Conservation (phyloP, 2,888 invertebrate species). For the Temnothorax unifasciatus region DNA sequence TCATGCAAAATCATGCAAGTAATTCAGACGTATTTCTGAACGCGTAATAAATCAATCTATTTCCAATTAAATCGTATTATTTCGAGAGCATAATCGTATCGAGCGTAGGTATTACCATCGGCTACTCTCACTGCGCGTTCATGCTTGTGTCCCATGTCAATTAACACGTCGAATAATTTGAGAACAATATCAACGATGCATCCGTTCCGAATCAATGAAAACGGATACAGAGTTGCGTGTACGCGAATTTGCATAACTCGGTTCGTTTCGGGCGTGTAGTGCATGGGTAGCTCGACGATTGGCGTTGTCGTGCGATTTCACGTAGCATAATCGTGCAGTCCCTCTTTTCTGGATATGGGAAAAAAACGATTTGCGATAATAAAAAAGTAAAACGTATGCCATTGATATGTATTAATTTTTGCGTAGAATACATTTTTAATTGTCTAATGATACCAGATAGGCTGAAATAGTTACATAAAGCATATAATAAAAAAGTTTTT, state of each 20-base stretch:
- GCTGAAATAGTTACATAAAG: too few species aligned
- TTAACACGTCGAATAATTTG: constrained; percentile 60
- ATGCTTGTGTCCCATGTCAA: constrained; percentile 42
- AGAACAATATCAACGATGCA: constrained; percentile 67
- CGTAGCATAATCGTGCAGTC: constrained; percentile 62
- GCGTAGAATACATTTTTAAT: not conserved
- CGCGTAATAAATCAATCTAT: constrained; percentile 46
- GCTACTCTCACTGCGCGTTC: constrained; percentile 28
- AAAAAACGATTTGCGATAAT: constrained; percentile 6
- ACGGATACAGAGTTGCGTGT: constrained; percentile 67
- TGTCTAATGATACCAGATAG: too few species aligned
- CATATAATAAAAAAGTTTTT: too few species aligned
- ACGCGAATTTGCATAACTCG: constrained; percentile 79
- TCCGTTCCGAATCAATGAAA: constrained; percentile 57
- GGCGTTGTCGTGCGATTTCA: constrained; percentile 65
- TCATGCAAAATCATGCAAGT: constrained; percentile 35
- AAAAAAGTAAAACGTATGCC: too few species aligned
- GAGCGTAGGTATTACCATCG: constrained; percentile 35
- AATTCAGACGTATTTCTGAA: constrained; percentile 42
- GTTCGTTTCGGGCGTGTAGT: constrained; percentile 68
- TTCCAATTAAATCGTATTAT: constrained; percentile 47
- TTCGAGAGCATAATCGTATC: constrained; percentile 44
- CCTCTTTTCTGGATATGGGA: not conserved
- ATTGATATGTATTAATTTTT: not conserved
- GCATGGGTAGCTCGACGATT: constrained; percentile 61